phyloP scores from a whole-genome alignment of 2,888 invertebrate species.

The Arctia plantaginis region DNA sequence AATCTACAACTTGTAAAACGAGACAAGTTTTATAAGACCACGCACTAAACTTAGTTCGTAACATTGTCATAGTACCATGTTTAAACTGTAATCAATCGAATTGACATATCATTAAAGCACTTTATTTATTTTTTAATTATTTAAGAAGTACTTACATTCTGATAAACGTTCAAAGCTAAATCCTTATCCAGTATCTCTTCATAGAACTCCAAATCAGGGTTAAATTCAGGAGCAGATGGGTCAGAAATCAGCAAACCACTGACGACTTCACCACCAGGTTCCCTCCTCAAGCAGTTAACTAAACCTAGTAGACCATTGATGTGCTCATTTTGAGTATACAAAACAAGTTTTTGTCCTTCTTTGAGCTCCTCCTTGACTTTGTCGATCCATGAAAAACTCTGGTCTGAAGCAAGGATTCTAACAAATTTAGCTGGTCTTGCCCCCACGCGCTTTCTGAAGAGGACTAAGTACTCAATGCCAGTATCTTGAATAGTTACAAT shows the following conservation, averaged over 20 bases:
- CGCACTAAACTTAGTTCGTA: no score
- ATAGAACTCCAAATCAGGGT: conserved; percentile 88
- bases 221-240: conserved; percentile 88
- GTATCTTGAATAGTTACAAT: conserved; percentile 82
- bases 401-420: conserved; percentile 72
- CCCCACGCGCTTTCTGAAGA: conserved; percentile 82
- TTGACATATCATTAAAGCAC: no score
- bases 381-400: conserved; percentile 84
- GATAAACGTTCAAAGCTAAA: conserved; percentile 92
- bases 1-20: no score
- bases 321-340: conserved; percentile 89
- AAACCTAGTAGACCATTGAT: conserved; percentile 95
- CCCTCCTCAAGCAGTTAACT: conserved; percentile 93
- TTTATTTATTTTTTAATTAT: no score
- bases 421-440: conserved; percentile 81
- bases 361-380: conserved; percentile 77
- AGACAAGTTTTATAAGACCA: no score
- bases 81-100: no score
- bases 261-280: conserved; percentile 90
- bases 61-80: no score
- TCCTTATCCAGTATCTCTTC: conserved; percentile 89
- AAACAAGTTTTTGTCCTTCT: conserved; percentile 84
- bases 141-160: conserved; percentile 79
- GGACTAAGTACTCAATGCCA: conserved; percentile 83
- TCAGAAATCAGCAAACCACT: conserved; percentile 89